These are phyloP conservation scores for Poeciliopsis gracilis DNA, from an alignment of 2,797 vertebrate genomes.

Conservation along the genomic window DNA sequence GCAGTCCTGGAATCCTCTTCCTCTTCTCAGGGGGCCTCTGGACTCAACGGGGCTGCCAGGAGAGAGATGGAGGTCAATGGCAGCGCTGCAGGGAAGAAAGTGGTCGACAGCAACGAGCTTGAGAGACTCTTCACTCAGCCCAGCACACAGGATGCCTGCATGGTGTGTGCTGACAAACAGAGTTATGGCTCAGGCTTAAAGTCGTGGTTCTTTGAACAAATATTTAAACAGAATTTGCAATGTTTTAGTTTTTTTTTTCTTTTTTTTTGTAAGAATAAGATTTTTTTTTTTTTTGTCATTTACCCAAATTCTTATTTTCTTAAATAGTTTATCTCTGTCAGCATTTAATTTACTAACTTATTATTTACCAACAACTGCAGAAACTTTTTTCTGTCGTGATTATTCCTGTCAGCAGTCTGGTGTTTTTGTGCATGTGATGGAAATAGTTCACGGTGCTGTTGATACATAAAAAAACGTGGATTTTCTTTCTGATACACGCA, in stretches of 20 bases:
- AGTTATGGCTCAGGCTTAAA: background rate
- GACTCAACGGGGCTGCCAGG: conserved; percentile 79
- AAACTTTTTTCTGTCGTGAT: background rate
- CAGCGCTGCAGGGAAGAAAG: conserved; percentile 75
- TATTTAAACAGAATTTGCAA: background rate
- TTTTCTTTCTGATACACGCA: background rate
- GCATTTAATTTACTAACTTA: background rate
- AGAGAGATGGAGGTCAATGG: conserved; percentile 78
- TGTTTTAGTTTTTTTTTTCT: background rate
- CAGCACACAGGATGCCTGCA: conserved; percentile 48
- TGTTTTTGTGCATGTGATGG: background rate
- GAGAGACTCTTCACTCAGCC: conserved; percentile 87
- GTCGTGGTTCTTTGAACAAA: background rate
- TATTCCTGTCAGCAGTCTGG: background rate
- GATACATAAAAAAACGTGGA: background rate
- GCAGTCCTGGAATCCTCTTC: conserved; percentile 75
- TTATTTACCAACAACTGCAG: background rate
- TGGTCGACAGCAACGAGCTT: conserved; percentile 87
- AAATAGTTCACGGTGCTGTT: background rate
- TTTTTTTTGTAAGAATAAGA: background rate
- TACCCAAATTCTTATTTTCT: background rate
- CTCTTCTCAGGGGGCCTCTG: conserved; percentile 75
- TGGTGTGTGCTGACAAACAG: conserved; percentile 50
- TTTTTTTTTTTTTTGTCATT: background rate
- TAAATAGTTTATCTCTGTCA: background rate